phyloP scores from a whole-genome alignment of 2,113 vertebrate genomes.

The Mungos mungo region DNA sequence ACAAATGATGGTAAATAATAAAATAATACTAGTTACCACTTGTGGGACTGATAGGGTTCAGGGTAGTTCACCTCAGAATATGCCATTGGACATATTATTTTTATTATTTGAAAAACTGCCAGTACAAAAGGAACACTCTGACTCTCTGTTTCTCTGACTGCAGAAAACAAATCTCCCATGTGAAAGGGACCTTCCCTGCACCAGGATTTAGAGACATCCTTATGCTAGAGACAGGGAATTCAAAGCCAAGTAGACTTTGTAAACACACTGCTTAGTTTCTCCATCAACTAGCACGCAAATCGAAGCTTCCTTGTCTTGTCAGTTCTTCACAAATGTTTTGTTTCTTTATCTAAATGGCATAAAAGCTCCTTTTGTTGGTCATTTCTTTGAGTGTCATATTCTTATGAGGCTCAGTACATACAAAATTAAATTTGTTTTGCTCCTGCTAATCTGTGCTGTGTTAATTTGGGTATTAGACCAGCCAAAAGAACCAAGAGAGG shows the following conservation, averaged over 20 bases:
- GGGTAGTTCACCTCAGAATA: not conserved
- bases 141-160: not conserved
- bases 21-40: not conserved
- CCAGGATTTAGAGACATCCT: not conserved
- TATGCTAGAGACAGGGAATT: not conserved
- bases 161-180: not conserved
- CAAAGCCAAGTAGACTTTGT: not conserved
- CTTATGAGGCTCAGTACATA: not conserved
- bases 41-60: not conserved
- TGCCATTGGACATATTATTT: not conserved
- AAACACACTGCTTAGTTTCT: not conserved
- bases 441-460: not conserved
- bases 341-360: not conserved
- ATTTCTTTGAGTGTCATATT: not conserved
- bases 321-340: not conserved
- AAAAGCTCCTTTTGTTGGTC: not conserved
- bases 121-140: not conserved
- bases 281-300: not conserved
- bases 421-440: not conserved
- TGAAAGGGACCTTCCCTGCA: not conserved
- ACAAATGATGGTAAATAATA: not conserved
- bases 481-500: not conserved
- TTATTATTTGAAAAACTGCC: not conserved
- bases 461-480: not conserved
- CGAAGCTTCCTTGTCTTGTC: not conserved